Conservation (phyloP, 2,888 invertebrate genomes). For the Therioaphis trifolii region DNA sequence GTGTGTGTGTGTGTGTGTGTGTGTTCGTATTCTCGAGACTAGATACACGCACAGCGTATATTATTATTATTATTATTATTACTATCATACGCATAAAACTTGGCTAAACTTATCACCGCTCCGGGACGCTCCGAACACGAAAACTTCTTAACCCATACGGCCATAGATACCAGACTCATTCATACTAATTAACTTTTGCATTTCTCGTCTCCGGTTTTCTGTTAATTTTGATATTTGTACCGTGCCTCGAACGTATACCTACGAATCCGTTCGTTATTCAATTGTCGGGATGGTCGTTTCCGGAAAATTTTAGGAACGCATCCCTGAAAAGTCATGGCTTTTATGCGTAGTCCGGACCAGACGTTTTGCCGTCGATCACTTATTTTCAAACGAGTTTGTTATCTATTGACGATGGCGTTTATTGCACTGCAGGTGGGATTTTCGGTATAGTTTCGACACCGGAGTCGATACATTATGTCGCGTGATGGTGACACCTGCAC, state of each 20-base stretch:
- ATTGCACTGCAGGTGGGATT: too few species aligned
- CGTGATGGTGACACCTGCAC: too few species aligned
- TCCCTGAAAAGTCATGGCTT: too few species aligned
- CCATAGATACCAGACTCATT: conserved; percentile 27
- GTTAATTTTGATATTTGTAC: conserved; percentile 1
- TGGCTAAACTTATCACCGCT: conserved; percentile 44
- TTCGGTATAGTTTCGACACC: too few species aligned
- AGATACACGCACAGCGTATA: background rate
- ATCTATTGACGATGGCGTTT: too few species aligned
- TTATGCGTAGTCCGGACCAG: too few species aligned
- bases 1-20: too few species aligned
- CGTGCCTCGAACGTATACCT: background rate
- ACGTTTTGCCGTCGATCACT: too few species aligned
- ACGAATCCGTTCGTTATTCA: conserved; percentile 21
- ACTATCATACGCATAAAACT: conserved; percentile 49
- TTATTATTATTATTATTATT: too few species aligned
- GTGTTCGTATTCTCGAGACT: too few species aligned
- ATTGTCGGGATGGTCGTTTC: background rate
- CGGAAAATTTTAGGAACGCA: background rate
- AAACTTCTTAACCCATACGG: conserved; percentile 33
- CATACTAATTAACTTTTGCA: conserved; percentile 49
- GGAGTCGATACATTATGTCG: too few species aligned
- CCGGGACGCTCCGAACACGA: conserved; percentile 33
- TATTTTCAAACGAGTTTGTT: too few species aligned
- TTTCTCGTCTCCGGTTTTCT: background rate